These are phyloP conservation scores for Mycetomoellerius zeteki DNA, from an alignment of 1,140 invertebrate species.

Conservation along the genomic window DNA sequence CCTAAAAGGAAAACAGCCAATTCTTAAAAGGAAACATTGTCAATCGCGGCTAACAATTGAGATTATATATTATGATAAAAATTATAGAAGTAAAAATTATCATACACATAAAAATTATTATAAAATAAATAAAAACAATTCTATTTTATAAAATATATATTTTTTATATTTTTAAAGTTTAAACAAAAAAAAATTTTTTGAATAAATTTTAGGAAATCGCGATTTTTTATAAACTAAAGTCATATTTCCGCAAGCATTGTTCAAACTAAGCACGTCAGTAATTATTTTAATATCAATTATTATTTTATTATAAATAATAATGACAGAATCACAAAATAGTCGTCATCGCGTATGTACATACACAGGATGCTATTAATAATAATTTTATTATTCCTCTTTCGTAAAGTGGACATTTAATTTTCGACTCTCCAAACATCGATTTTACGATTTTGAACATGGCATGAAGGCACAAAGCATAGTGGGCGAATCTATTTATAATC, in stretches of 20 bases:
- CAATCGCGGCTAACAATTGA: background rate
- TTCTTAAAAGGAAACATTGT: background rate
- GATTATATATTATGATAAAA: background rate
- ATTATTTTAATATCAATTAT: constrained; percentile 16
- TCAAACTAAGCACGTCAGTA: background rate
- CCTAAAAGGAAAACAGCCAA: no score
- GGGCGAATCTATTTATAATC: constrained; percentile 61
- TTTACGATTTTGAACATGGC: constrained; percentile 34
- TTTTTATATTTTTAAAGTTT: background rate
- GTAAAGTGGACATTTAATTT: background rate
- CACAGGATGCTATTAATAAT: background rate
- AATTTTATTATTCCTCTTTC: background rate
- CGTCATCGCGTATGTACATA: background rate
- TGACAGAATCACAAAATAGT: background rate
- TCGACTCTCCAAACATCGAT: background rate
- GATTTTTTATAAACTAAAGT: background rate
- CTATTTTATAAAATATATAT: background rate
- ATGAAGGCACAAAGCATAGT: constrained; percentile 16
- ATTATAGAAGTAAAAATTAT: background rate
- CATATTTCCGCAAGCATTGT: background rate
- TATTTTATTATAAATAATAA: background rate
- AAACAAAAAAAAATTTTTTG: no score
- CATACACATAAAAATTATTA: no score
- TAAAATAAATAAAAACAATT: background rate
- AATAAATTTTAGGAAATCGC: background rate